Percentiles rank a stretch among this genome's conserved stretches.
Conservation (phyloP, 2,113 vertebrate genomes). For the Capreolus pygargus region DNA sequence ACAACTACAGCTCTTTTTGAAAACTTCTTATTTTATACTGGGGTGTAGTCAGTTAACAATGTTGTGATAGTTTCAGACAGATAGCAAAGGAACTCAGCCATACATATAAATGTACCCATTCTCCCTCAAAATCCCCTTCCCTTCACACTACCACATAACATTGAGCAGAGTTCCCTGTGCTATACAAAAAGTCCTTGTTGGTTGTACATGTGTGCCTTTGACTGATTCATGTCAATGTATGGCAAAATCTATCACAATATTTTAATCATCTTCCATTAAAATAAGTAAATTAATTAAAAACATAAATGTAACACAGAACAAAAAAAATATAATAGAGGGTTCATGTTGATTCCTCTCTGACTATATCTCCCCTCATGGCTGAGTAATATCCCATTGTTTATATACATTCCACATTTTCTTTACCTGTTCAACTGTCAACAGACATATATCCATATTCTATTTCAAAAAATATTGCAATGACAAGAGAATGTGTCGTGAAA, state of each 20-base stretch:
- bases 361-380: neutral
- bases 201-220: neutral
- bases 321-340: neutral
- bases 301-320: neutral
- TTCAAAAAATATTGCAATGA: neutral
- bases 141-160: neutral
- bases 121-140: neutral
- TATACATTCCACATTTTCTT: neutral
- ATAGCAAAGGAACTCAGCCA: neutral
- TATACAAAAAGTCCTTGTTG: neutral
- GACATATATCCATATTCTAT: neutral
- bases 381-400: neutral
- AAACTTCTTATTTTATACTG: neutral
- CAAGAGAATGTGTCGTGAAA: neutral
- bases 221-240: neutral
- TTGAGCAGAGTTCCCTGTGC: neutral
- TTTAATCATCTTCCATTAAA: neutral
- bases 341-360: neutral
- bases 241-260: neutral
- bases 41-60: neutral
- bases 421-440: neutral
- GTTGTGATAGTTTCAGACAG: neutral
- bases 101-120: neutral
- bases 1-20: neutral
- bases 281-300: neutral